These are phyloP conservation scores for Phymorhynchus buccinoides DNA, from an alignment of 1,140 invertebrate species.

Conservation along the genomic window DNA sequence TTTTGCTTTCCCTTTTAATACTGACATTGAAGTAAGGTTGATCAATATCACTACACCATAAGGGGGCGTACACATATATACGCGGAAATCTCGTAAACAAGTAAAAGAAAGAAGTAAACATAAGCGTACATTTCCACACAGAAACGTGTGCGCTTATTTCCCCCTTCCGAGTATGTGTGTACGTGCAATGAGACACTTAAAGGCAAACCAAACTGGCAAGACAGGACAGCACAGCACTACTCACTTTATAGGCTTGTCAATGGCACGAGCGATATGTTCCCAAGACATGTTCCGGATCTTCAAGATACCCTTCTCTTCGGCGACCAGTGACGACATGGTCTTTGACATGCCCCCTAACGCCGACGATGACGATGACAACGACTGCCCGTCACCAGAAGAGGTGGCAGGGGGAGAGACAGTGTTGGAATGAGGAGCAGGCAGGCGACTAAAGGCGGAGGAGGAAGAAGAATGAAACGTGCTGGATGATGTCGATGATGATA, in stretches of 20 bases:
- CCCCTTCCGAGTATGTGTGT: no score
- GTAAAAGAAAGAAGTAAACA: no score
- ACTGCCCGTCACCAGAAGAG: constrained; percentile 34
- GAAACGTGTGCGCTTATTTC: no score
- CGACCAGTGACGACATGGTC: constrained; percentile 69
- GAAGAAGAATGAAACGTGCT: not conserved
- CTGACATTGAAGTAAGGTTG: no score
- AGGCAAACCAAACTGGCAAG: no score
- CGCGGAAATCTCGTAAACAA: no score
- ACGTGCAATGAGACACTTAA: no score
- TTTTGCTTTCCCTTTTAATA: no score
- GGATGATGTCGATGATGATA: constrained; percentile 11
- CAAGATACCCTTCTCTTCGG: constrained; percentile 17
- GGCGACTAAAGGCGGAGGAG: constrained; percentile 32
- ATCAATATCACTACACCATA: no score
- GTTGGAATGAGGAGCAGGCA: constrained; percentile 32
- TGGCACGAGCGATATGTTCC: constrained; percentile 76
- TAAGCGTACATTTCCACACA: no score
- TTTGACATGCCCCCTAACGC: constrained; percentile 50
- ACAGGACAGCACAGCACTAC: no score
- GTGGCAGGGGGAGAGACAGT: constrained; percentile 35
- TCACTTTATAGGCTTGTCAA: constrained; percentile 82
- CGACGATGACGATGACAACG: constrained; percentile 44
- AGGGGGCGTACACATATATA: no score
- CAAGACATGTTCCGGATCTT: constrained; percentile 34